Evolutionary conservation across 2,113 vertebrate species (phyloP).

Genomic region (Rhinoptilus africanus): DNA sequence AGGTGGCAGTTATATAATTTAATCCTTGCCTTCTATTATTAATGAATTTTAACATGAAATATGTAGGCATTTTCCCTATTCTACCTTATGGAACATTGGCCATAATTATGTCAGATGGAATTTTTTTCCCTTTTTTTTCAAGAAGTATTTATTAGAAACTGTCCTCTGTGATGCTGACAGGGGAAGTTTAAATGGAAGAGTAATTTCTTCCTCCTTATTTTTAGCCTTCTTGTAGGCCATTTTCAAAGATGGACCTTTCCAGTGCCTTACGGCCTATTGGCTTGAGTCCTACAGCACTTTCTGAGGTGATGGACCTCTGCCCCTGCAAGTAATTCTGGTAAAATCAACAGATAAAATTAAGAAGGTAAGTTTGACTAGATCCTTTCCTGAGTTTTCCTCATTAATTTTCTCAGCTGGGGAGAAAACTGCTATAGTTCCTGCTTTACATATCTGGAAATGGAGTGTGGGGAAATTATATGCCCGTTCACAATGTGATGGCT

Average conservation of each 20-base stretch:
- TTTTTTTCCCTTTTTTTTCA: conserved; percentile 30
- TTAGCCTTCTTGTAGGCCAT: conserved; percentile 2
- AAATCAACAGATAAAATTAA: not conserved
- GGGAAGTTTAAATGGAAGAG: conserved; percentile 35
- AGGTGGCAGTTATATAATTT: conserved; percentile 80
- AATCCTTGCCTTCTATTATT: conserved; percentile 77
- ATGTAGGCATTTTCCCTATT: conserved; percentile 70
- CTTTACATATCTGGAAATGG: not conserved
- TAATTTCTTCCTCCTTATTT: conserved; percentile 35
- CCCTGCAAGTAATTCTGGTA: not conserved
- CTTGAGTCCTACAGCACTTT: not conserved
- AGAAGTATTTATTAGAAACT: conserved; percentile 48
- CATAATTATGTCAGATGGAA: conserved; percentile 60
- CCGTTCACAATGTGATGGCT: not conserved
- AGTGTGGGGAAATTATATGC: not conserved
- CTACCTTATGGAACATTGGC: conserved; percentile 31
- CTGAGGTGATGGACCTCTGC: not conserved
- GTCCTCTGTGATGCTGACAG: conserved; percentile 23
- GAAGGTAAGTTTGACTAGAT: not conserved
- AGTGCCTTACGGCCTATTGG: not conserved
- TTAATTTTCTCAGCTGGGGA: not conserved
- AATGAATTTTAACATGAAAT: conserved; percentile 81
- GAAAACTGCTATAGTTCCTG: not conserved
- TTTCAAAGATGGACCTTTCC: not conserved
- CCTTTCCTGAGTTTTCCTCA: not conserved